These are phyloP conservation scores for Echinops telfairi DNA, from an alignment of 2,113 vertebrate genomes.

Conservation along the genomic window DNA sequence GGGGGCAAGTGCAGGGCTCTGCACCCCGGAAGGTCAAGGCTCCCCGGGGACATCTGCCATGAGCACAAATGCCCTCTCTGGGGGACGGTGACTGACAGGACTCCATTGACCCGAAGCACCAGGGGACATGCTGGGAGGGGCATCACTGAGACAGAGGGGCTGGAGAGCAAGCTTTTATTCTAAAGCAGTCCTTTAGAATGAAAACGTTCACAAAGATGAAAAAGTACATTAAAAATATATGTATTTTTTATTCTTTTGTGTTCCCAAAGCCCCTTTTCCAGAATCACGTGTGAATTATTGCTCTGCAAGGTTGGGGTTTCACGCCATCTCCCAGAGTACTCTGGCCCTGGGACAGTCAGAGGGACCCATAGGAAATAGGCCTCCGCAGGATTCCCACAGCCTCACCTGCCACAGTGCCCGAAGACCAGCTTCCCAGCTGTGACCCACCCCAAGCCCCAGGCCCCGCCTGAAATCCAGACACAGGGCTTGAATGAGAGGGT, in stretches of 20 bases:
- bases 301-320: not conserved
- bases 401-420: too few relatives aligned
- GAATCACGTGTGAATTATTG: not conserved
- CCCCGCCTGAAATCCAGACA: not conserved
- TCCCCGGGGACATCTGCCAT: not conserved
- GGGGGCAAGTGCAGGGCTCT: not conserved
- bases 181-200: not conserved
- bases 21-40: not conserved
- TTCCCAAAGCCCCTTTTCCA: not conserved
- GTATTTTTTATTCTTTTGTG: not conserved
- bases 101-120: not conserved
- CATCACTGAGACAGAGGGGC: not conserved
- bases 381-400: not conserved
- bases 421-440: not conserved
- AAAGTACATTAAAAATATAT: too few relatives aligned
- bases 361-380: not conserved
- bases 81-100: not conserved
- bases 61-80: accelerated
- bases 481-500: not conserved
- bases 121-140: not conserved
- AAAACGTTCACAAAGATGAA: not conserved
- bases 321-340: not conserved
- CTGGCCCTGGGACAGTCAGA: not conserved
- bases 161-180: not conserved
- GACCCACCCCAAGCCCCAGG: not conserved